These are phyloP conservation scores for pig (Sus scrofa) DNA, from an alignment of 2,113 vertebrate species.

Conservation along the genomic window DNA sequence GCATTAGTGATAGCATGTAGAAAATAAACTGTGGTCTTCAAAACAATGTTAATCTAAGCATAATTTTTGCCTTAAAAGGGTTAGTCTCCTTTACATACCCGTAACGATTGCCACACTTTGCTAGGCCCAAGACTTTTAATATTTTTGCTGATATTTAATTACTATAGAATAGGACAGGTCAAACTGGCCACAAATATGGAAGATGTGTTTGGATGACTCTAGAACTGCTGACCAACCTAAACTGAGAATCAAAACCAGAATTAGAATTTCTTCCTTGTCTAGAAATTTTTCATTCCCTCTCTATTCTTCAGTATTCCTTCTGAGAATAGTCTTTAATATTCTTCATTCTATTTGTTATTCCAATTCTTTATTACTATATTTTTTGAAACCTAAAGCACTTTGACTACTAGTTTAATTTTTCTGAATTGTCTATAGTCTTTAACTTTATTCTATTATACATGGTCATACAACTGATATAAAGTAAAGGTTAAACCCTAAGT, in stretches of 20 bases:
- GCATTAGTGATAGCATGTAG: background rate
- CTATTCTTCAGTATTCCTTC: background rate
- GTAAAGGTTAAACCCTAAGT: background rate
- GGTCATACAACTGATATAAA: background rate
- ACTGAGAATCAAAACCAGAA: background rate
- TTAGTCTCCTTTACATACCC: background rate
- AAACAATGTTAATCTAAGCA: conserved; percentile 50
- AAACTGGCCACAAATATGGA: background rate
- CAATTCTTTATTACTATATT: background rate
- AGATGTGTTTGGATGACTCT: background rate
- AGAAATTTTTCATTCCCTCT: background rate
- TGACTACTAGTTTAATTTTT: background rate
- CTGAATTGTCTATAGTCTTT: background rate
- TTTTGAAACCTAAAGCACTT: background rate
- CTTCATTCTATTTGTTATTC: background rate
- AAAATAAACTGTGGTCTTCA: background rate
- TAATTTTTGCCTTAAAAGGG: conserved; percentile 26
- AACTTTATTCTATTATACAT: background rate
- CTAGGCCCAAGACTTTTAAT: background rate
- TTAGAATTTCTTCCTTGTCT: background rate
- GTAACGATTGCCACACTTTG: background rate
- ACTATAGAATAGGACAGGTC: background rate
- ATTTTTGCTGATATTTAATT: background rate
- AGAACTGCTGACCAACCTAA: background rate
- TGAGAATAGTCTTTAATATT: background rate